A percentile compares a stretch with the other conserved stretches of the same genome.
Evolutionary conservation across 2,113 vertebrate genomes (phyloP).

Genomic region (Corynorhinus townsendii): DNA sequence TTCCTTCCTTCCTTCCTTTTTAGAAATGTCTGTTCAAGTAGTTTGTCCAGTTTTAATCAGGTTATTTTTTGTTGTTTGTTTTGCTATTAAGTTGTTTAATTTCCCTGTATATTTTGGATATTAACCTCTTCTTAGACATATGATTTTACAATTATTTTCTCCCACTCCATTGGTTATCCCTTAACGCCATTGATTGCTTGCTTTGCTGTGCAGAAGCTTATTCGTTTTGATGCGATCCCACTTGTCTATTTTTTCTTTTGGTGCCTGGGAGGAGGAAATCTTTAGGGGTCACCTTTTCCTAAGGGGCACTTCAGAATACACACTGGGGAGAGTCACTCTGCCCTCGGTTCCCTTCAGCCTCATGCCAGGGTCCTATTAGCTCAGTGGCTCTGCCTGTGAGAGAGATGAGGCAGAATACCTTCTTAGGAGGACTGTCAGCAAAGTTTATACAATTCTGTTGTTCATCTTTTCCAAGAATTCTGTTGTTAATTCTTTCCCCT

Average conservation of each 20-base stretch:
- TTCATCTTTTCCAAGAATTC: neutral
- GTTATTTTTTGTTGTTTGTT: neutral
- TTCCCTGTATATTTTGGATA: neutral
- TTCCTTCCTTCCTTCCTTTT: neutral
- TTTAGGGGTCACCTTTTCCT: neutral
- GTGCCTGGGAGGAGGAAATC: neutral
- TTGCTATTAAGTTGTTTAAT: neutral
- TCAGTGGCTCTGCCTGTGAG: neutral
- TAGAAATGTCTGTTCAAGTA: neutral
- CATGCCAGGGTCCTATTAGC: neutral
- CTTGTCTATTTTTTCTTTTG: neutral
- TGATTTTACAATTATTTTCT: neutral
- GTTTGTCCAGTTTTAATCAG: neutral
- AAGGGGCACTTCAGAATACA: neutral
- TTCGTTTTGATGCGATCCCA: neutral
- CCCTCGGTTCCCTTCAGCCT: neutral
- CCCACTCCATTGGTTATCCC: neutral
- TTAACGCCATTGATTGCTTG: neutral
- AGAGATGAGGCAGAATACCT: neutral
- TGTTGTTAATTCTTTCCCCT: neutral
- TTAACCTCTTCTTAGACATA: neutral
- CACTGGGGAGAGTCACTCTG: rapidly evolving
- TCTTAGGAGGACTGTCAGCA: neutral
- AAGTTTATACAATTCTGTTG: neutral
- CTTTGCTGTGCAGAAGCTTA: neutral